These are phyloP conservation scores for Sturnus vulgaris DNA, from an alignment of 2,113 vertebrate species.

Conservation along the genomic window DNA sequence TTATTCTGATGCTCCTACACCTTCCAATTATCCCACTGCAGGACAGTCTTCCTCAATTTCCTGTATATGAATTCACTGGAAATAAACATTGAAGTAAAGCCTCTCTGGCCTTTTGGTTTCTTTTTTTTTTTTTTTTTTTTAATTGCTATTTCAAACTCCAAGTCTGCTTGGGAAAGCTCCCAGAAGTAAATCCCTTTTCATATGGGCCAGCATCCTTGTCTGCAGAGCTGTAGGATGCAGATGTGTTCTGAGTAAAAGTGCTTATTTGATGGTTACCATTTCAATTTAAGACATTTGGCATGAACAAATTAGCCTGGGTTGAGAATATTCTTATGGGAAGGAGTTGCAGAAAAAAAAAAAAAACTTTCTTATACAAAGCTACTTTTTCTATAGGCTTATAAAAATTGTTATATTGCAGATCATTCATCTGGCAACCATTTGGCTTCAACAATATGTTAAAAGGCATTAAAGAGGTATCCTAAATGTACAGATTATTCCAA, in stretches of 20 bases:
- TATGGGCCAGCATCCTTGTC: neutral
- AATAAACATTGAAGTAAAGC: neutral
- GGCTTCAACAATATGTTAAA: neutral
- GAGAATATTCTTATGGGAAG: neutral
- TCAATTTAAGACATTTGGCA: neutral
- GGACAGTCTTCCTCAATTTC: neutral
- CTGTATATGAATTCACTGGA: neutral
- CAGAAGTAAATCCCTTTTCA: constrained; percentile 16
- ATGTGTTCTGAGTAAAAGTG: neutral
- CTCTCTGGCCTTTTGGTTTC: neutral
- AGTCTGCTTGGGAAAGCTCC: constrained; percentile 7
- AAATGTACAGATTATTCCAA: neutral
- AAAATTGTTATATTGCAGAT: neutral
- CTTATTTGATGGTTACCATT: neutral
- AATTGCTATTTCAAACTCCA: neutral
- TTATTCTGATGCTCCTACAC: neutral
- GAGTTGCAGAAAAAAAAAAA: neutral
- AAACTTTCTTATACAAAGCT: neutral
- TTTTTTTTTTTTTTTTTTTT: neutral
- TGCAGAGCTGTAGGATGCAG: neutral
- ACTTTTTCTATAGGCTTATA: neutral
- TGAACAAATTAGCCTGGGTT: neutral
- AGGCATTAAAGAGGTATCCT: neutral
- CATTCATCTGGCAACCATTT: neutral
- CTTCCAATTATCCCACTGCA: neutral